Percentiles rank a stretch among this genome's conserved stretches.
These are phyloP conservation scores for Aphrophora alni DNA, from an alignment of 2,888 invertebrate species.

Conservation along the genomic window DNA sequence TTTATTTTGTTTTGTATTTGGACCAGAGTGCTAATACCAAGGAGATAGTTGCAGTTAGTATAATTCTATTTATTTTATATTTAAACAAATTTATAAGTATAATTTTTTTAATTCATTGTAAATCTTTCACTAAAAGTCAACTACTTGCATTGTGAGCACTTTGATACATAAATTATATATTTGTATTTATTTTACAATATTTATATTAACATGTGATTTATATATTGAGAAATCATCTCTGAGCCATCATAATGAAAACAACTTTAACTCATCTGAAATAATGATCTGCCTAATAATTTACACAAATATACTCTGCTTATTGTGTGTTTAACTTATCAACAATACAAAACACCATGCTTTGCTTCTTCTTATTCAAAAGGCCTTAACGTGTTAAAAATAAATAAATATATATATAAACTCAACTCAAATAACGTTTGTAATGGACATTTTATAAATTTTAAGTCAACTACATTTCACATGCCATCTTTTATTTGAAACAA, in stretches of 20 bases:
- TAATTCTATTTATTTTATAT: neutral
- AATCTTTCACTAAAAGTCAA: neutral
- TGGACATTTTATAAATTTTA: no score
- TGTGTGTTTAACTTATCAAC: neutral
- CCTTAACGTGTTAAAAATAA: no score
- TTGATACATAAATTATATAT: neutral
- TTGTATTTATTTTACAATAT: neutral
- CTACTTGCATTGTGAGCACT: neutral
- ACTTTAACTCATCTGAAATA: neutral
- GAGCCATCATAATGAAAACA: neutral
- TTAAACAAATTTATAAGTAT: neutral
- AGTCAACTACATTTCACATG: no score
- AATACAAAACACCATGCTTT: neutral
- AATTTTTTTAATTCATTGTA: neutral
- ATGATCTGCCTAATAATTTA: no score
- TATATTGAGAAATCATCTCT: neutral
- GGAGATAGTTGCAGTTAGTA: neutral
- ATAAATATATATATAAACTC: no score
- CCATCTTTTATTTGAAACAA: no score
- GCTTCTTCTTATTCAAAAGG: neutral
- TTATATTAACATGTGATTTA: neutral
- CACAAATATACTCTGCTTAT: no score
- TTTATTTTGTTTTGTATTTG: neutral
- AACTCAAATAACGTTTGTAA: no score
- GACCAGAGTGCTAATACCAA: neutral